Conservation (phyloP, 2,888 invertebrate genomes). For the Alloplasta piceator region DNA sequence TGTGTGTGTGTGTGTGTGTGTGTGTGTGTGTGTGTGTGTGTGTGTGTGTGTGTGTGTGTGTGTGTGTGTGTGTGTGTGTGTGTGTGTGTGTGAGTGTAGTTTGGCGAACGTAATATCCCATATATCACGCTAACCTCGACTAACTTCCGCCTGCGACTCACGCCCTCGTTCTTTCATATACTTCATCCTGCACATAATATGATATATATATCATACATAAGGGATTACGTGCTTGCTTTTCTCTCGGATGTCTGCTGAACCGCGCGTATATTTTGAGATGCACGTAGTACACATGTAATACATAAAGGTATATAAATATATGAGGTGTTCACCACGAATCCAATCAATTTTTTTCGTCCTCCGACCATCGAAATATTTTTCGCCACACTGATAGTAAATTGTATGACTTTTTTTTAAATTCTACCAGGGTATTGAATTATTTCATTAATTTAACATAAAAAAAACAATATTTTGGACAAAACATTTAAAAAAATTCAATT, state of each 20-base stretch:
- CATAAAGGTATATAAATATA: background rate
- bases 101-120: slow-evolving; percentile 72
- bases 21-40: background rate
- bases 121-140: slow-evolving; percentile 72
- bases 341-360: too few species aligned
- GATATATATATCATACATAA: slow-evolving; percentile 11
- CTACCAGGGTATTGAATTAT: too few species aligned
- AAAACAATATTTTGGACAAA: too few species aligned
- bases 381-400: too few species aligned
- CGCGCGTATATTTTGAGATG: slow-evolving; percentile 28
- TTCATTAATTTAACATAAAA: too few species aligned
- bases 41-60: background rate
- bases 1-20: slow-evolving; percentile 8
- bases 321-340: too few species aligned
- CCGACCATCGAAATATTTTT: too few species aligned
- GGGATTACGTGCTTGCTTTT: slow-evolving; percentile 46
- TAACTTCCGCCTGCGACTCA: slow-evolving; percentile 63
- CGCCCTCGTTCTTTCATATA: slow-evolving; percentile 53
- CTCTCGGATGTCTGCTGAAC: slow-evolving; percentile 30
- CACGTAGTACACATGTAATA: slow-evolving; percentile 7
- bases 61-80: slow-evolving; percentile 3
- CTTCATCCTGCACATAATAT: slow-evolving; percentile 23
- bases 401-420: too few species aligned
- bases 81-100: background rate
- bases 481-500: too few species aligned